Evolutionary conservation across 2,888 invertebrate genomes (phyloP), one percentile per base, ranked within the genome.

Genomic region (Stenichneumon culpator): DNA sequence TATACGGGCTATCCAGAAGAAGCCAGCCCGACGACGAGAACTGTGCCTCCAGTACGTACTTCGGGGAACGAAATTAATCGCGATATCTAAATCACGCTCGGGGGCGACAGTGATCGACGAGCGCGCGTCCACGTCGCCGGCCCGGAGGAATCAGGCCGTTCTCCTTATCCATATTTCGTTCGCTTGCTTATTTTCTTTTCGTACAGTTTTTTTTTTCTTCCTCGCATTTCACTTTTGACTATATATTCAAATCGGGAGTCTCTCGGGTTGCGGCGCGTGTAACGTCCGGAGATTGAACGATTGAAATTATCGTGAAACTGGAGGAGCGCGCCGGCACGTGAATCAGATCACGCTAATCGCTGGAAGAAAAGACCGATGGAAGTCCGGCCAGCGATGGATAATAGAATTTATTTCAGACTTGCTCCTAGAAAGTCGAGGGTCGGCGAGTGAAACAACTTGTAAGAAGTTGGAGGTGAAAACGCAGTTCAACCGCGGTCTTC

Each of bases 1-100:
- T 60, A 39, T 74, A 63, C 47, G 47, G 47, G 54, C 39, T 69
- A 85, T 68, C 79, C 44, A 60, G 80, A 68, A 57, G 44, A 79
- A 60, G 25, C 72, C 72, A 52, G 63, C 39, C 44, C 65, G 65
- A 75, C 77, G 69, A 77, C 65, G 74, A 79, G 69, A 57, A 85
- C 65, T 65, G 63, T 65, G 74, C 68, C 63, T 79, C 67, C 83
- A 74, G 72, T 79, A 84, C 79, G 63, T 75, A 83, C 79, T 86
- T 77, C 69, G 86, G 65, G 84, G 82, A 88, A 88, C 86, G 86
- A 90, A 89, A 90, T 89, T 90, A 89, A 89, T 90, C 88, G 89
- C 88, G 87, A 88, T 89, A 90, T 88, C 89, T 89, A 89, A 90
- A 90, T 90, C 90, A 90, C 88, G 88, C 87, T 87, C 86, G 67